A percentile compares a stretch with the other conserved stretches of the same genome.
Evolutionary conservation across 2,888 invertebrate species (phyloP).

Genomic region (Drosophila neutralis): DNA sequence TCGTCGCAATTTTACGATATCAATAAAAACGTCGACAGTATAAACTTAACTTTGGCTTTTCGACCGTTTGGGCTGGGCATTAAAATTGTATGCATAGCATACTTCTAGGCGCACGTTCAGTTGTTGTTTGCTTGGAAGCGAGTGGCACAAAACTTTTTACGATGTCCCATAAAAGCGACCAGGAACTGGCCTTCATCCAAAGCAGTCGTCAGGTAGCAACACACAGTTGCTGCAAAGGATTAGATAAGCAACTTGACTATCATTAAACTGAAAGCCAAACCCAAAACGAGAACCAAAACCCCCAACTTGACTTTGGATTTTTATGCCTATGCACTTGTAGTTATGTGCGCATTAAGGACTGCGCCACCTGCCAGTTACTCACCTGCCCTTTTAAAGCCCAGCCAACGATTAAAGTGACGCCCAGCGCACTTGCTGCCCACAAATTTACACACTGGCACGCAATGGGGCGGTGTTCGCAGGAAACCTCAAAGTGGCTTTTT

Average conservation of each 20-base stretch:
- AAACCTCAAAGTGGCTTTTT: constrained; percentile 78
- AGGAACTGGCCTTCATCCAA: constrained; percentile 51
- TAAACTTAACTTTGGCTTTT: constrained; percentile 75
- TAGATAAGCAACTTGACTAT: constrained; percentile 62
- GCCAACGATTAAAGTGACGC: constrained; percentile 56
- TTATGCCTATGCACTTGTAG: constrained; percentile 75
- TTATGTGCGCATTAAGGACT: constrained; percentile 45
- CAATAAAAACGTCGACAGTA: constrained; percentile 80
- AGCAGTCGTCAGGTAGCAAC: constrained; percentile 13
- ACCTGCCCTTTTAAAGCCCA: constrained; percentile 48
- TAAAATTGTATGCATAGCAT: constrained; percentile 75
- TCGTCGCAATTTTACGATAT: constrained; percentile 77
- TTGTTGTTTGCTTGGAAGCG: constrained; percentile 43
- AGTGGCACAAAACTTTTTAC: constrained; percentile 74
- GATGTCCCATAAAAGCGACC: constrained; percentile 68
- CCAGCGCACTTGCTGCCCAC: constrained; percentile 51
- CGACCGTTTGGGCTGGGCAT: constrained; percentile 54
- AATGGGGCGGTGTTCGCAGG: constrained; percentile 74
- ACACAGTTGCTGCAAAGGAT: constrained; percentile 66
- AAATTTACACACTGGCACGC: constrained; percentile 65
- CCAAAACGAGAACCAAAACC: constrained; percentile 6
- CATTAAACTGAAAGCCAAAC: constrained; percentile 45
- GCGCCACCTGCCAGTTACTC: constrained; percentile 12
- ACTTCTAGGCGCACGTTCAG: constrained; percentile 73
- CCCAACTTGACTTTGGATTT: constrained; percentile 38